phyloP scores from a whole-genome alignment of 2,113 vertebrate genomes.

The Colaptes auratus region DNA sequence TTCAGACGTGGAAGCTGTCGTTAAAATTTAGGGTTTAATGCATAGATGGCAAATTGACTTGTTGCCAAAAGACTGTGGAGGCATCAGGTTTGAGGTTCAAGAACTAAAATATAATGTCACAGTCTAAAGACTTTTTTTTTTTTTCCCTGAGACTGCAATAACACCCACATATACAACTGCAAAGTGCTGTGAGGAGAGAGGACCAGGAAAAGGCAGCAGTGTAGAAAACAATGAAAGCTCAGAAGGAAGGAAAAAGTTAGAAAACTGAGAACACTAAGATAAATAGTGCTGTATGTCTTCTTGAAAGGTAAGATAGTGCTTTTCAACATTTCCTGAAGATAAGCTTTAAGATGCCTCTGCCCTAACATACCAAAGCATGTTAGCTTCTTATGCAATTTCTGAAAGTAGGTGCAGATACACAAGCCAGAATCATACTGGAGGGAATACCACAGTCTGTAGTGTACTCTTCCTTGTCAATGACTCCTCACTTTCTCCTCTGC shows the following conservation, averaged over 20 bases:
- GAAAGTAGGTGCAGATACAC: not conserved
- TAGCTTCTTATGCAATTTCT: not conserved
- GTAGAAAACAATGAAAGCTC: not conserved
- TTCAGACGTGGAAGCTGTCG: not conserved
- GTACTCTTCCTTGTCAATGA: not conserved
- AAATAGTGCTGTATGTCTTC: not conserved
- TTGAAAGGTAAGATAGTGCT: not conserved
- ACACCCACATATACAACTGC: not conserved
- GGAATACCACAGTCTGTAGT: not conserved
- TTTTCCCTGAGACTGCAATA: not conserved
- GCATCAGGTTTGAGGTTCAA: not conserved
- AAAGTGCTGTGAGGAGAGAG: not conserved
- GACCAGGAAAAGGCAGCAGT: not conserved
- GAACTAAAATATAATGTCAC: not conserved
- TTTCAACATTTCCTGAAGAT: not conserved
- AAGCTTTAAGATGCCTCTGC: not conserved
- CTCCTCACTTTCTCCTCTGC: not conserved
- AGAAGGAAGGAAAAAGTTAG: not conserved
- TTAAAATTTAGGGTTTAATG: not conserved
- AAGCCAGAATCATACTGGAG: not conserved
- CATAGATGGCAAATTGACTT: not conserved
- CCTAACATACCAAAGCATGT: rapidly evolving
- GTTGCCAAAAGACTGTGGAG: not conserved
- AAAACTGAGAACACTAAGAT: not conserved
- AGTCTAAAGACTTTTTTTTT: not conserved